These are phyloP conservation scores for Sapayoa aenigma DNA, from an alignment of 2,113 vertebrate species.

Conservation along the genomic window DNA sequence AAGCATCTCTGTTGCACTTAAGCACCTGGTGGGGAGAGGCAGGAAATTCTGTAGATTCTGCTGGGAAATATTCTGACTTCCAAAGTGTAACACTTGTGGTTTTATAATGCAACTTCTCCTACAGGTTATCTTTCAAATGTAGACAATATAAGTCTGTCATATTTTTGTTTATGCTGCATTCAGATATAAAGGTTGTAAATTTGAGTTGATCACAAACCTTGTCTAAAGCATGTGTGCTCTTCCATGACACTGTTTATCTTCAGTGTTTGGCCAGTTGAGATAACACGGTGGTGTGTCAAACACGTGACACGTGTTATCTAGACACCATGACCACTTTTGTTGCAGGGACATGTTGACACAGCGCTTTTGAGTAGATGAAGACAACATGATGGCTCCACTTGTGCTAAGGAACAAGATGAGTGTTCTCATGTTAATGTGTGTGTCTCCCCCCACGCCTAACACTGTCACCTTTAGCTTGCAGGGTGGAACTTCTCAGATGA, in stretches of 20 bases:
- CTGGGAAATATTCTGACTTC: neutral
- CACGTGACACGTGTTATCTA: neutral
- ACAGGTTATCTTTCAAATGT: neutral
- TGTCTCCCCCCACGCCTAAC: neutral
- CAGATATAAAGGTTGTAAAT: constrained; percentile 1
- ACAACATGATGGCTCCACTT: constrained; percentile 51
- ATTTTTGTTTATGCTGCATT: constrained; percentile 9
- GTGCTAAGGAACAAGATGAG: constrained; percentile 18
- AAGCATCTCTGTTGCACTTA: neutral
- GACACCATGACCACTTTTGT: neutral
- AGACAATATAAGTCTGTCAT: neutral
- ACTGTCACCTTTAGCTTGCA: neutral
- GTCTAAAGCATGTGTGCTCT: neutral
- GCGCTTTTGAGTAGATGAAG: constrained; percentile 18
- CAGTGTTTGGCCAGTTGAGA: constrained; percentile 33
- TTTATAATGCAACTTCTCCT: neutral
- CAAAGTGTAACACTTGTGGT: neutral
- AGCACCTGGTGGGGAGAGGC: accelerated
- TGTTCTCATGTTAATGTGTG: neutral
- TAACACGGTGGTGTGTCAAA: constrained; percentile 27
- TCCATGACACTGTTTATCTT: constrained; percentile 34
- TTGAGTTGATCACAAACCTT: constrained; percentile 1
- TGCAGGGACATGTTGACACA: constrained; percentile 48
- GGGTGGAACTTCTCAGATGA: neutral
- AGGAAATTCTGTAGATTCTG: neutral